phyloP scores from a whole-genome alignment of 30 jellyfish, hydroid and myxozoan species.

The Cassiopea xamachana region DNA sequence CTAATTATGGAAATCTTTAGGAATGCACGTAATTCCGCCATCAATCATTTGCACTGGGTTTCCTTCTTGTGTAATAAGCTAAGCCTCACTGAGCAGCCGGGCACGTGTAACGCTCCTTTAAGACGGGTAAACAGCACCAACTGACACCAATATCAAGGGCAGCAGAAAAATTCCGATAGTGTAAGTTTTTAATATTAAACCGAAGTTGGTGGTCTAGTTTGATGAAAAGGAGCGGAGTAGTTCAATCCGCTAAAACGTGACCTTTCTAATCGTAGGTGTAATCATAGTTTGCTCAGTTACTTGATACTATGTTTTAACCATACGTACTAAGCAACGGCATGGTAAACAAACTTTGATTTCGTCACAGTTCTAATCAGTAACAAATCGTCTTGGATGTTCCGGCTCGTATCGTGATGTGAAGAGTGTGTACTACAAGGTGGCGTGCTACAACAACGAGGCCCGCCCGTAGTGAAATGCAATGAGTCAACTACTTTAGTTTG shows the following conservation, averaged over 20 bases:
- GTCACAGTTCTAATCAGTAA: neutral
- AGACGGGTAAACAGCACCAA: neutral
- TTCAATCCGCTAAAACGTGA: slow-evolving; percentile 42
- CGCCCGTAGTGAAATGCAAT: too few relatives aligned
- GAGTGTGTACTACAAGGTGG: neutral
- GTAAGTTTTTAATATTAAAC: neutral
- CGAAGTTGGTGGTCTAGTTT: slow-evolving; percentile 64
- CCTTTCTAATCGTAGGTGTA: neutral
- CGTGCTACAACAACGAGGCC: neutral
- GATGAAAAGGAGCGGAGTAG: slow-evolving; percentile 40
- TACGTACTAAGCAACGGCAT: neutral
- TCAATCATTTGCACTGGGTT: slow-evolving; percentile 38
- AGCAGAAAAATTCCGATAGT: neutral
- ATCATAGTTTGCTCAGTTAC: slow-evolving; percentile 1
- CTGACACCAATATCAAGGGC: slow-evolving; percentile 5
- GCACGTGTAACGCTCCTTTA: slow-evolving; percentile 47
- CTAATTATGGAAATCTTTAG: slow-evolving; percentile 56
- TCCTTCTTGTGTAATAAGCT: slow-evolving; percentile 41
- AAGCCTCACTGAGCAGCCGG: slow-evolving; percentile 18
- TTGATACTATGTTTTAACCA: neutral
- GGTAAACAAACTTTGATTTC: slow-evolving; percentile 4
- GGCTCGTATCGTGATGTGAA: neutral
- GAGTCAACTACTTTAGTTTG: too few relatives aligned
- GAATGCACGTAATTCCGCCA: slow-evolving; percentile 47
- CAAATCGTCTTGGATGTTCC: neutral